Evolutionary conservation across 2,888 invertebrate species (phyloP), one percentile per base, ranked within the genome.

Genomic region (Gryllus longicercus): DNA sequence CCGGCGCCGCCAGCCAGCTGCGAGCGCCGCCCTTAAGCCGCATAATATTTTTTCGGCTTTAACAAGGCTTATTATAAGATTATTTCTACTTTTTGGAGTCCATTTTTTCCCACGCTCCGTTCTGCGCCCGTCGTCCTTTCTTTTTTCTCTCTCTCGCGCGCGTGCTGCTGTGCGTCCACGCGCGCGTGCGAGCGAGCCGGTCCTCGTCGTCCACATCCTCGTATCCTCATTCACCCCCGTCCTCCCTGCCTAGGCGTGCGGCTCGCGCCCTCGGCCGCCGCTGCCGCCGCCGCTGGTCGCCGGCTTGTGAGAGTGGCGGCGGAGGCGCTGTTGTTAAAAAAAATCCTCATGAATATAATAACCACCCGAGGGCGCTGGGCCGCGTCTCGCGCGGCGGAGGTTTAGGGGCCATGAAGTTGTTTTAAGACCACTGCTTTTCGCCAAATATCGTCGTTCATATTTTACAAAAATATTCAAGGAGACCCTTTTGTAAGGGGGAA

Each of bases 41-140:
- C n/a, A 63, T 63, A 63, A 63, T 63, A 63, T 63, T 63, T 63
- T 63, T 63, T 63, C 63, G 63, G 63, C 63, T 63, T n/a, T 63
- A 63, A 63, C 63, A 63, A 63, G 63, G 63, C 63, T 63, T 63
- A 63, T 63, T 63, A 63, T 63, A 63, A 63, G 63, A 63, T 63
- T 63, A 63, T 63, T 63, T 63, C 63, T 63, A 63, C 63, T 63
- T 14, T 63, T 63, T 63, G 63, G 63, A 63, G 63, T 63, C n/a
- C 63, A 18, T 63, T 63, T 14, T 63, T 63, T 63, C n/a, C n/a
- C 63, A n/a, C 63, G 63, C 14, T 38, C 38, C 38, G 38, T 38
- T 38, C 38, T 8, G 5, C 38, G 38, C 38, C 0, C 38, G 38
- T 38, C 38, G 38, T 38, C 38, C 38, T 38, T 38, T 38, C 38